Evolutionary conservation across 2,888 invertebrate species (phyloP).

Genomic region (Dendrolimus pini): DNA sequence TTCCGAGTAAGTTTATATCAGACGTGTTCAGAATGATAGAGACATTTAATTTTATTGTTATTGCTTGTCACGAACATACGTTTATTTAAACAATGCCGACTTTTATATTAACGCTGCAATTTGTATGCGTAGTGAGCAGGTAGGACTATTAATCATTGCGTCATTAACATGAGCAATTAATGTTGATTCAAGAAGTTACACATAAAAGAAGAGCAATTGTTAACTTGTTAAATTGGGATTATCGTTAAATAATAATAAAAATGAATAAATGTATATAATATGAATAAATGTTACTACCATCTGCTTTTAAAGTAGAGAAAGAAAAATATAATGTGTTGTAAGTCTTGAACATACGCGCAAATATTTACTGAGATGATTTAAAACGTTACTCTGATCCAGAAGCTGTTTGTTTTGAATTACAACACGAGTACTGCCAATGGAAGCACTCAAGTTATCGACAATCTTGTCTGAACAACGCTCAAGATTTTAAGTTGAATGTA

Average conservation of each 20-base stretch:
- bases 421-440: conserved; percentile 20
- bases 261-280: too few relatives aligned
- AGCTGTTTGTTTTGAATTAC: conserved; percentile 15
- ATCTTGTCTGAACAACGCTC: conserved; percentile 23
- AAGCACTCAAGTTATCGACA: conserved; percentile 25
- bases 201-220: too few relatives aligned
- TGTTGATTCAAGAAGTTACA: too few relatives aligned
- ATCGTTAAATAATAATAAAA: too few relatives aligned
- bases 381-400: conserved; percentile 1
- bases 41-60: conserved; percentile 30
- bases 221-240: too few relatives aligned
- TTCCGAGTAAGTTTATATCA: conserved; percentile 30
- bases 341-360: not conserved
- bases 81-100: not conserved
- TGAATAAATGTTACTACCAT: too few relatives aligned
- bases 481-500: conserved; percentile 23
- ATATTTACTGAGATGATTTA: not conserved
- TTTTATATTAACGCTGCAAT: not conserved
- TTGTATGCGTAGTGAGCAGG: not conserved
- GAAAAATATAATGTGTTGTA: not conserved
- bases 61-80: conserved; percentile 48
- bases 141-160: not conserved
- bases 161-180: not conserved
- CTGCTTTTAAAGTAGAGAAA: too few relatives aligned
- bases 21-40: conserved; percentile 47